Conservation (phyloP, 2,113 vertebrate species). For the Gorsachius goisagi region DNA sequence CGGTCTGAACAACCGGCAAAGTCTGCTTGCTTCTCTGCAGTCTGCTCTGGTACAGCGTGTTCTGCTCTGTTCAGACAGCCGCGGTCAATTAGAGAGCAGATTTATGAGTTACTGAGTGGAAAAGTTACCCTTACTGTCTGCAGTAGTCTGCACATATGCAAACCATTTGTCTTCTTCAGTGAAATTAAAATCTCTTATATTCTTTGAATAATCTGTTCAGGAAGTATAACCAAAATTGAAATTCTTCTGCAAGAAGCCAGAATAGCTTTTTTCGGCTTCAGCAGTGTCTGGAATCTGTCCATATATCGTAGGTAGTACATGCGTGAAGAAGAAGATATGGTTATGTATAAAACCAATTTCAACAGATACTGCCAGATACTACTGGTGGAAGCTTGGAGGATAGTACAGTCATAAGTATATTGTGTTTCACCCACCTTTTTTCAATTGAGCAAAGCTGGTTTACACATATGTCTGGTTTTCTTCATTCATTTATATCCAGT, state of each 20-base stretch:
- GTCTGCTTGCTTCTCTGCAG: background rate
- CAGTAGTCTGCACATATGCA: background rate
- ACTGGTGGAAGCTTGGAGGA: background rate
- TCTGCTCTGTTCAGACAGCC: background rate
- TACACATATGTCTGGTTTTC: background rate
- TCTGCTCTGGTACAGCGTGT: background rate
- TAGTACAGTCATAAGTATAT: background rate
- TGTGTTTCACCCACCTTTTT: background rate
- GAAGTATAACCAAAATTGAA: background rate
- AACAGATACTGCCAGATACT: background rate
- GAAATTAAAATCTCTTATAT: no score
- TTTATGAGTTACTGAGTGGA: slow-evolving; percentile 4
- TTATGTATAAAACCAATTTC: background rate
- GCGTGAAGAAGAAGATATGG: background rate
- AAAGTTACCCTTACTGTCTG: background rate
- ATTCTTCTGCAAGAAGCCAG: background rate
- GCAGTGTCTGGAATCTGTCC: background rate
- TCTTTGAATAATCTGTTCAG: background rate
- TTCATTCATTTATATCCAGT: slow-evolving; percentile 69
- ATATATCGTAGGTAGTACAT: background rate
- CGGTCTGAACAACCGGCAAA: background rate
- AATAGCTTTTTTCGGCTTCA: background rate
- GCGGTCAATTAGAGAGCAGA: background rate
- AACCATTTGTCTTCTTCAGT: background rate
- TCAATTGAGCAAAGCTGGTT: background rate